A percentile compares a stretch with the other conserved stretches of the same genome.
Evolutionary conservation across 2,888 invertebrate genomes (phyloP).

Genomic region (Ephialtes manifestator): DNA sequence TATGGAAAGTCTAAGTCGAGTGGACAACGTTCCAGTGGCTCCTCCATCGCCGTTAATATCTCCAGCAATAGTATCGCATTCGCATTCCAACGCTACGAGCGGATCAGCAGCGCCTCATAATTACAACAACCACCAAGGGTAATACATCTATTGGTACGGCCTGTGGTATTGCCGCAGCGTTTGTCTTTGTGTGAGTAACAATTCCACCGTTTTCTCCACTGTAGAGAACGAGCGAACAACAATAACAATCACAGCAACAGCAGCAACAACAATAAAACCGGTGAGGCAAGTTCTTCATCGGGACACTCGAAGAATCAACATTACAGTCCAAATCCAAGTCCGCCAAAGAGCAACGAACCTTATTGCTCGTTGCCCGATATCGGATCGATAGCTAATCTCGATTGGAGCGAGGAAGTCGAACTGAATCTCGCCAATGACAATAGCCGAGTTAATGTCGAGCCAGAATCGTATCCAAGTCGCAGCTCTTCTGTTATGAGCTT

Average conservation of each 20-base stretch:
- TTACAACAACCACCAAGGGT: constrained; percentile 78
- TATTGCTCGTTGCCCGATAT: constrained; percentile 64
- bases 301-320: constrained; percentile 75
- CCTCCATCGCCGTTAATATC: constrained; percentile 76
- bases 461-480: constrained; percentile 81
- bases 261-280: constrained; percentile 69
- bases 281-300: constrained; percentile 72
- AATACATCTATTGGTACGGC: constrained; percentile 55
- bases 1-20: constrained; percentile 83
- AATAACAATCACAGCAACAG: constrained; percentile 56
- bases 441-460: constrained; percentile 75
- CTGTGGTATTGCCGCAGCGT: constrained; percentile 10
- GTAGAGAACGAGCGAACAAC: constrained; percentile 75
- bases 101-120: constrained; percentile 72
- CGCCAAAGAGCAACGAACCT: constrained; percentile 75
- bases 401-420: constrained; percentile 89
- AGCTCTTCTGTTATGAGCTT: constrained; percentile 88
- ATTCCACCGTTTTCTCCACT: constrained; percentile 37
- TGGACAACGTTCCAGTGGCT: constrained; percentile 81
- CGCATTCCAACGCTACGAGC: constrained; percentile 73
- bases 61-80: constrained; percentile 75
- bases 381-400: constrained; percentile 77
- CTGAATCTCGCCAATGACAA: constrained; percentile 86
- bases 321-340: constrained; percentile 72
- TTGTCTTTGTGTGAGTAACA: neutral